Base-by-base conservation (phyloP, 2,113 vertebrate genomes). In the Megalops atlanticus region DNA sequence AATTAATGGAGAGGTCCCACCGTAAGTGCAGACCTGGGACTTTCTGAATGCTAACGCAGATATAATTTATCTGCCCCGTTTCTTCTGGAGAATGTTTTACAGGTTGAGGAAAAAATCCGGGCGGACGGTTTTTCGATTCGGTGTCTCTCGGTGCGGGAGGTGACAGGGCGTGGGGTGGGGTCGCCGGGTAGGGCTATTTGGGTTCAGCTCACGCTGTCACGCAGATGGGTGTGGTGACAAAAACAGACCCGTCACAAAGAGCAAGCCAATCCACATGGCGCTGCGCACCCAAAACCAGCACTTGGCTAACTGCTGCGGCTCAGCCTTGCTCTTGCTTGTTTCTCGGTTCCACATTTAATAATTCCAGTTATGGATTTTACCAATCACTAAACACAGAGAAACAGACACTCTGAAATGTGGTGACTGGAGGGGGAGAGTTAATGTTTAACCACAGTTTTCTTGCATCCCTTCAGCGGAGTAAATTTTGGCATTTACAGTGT, bases 21-120 rank as follows among this genome's bases (percentile, higher is more conserved):
- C 58, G 24, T 64, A 64, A 64, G 64, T 79, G 64, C 64, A 47
- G 64, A 79, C 40, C 77, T 79, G 77, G 16, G 64, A 64, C 39
- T 64, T 79, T 70, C 64, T 35, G 64, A 41, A 79, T 45, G 8
- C 31, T 70, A 64, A n/a, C 31, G 58, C n/a, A 11, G n/a, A 31
- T 64, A 64, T 64, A 64, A 70, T 71, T 79, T 47, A 47, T 78
- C 40, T 31, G 38, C 36, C 27, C 31, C 18, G 77, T 31, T 35
- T 47, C 24, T 31, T 71, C 3, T 39, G 31, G 39, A 33, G n/a
- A n/a, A 45, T 8, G 64, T 35, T 79, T 69, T 79, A 70, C 18
- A 38, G 64, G 31, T 35, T 47, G 64, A 64, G 41, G 40, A 64
- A 64, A 64, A 64, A 64, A n/a, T 64, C 58, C 31, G n/a, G n/a